Evolutionary conservation across 2,113 vertebrate genomes (phyloP).

Genomic region (Ciconia maguari): DNA sequence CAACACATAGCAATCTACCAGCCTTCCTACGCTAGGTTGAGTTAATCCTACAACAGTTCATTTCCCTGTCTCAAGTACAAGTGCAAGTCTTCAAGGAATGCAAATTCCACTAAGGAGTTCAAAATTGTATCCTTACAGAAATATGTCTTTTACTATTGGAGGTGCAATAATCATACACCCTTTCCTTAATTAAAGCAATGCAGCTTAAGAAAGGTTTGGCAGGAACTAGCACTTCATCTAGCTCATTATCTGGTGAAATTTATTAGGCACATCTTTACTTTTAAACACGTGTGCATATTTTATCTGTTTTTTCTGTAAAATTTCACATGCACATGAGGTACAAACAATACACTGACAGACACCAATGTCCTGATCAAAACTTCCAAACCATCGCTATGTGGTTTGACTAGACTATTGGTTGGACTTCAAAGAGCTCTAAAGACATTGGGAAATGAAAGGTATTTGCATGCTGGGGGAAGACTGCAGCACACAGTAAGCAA

Average conservation of each 20-base stretch:
- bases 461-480: not conserved
- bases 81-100: not conserved
- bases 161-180: not conserved
- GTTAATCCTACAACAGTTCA: not conserved
- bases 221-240: not conserved
- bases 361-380: not conserved
- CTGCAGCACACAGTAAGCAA: not conserved
- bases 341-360: accelerated
- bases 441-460: not conserved
- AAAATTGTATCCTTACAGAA: not conserved
- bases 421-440: not conserved
- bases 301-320: not conserved
- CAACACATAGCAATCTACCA: not conserved
- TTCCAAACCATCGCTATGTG: accelerated
- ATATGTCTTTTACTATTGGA: not conserved
- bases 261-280: not conserved
- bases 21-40: not conserved
- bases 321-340: not conserved
- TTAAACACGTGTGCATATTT: not conserved
- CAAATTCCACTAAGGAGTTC: not conserved
- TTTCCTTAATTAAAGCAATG: not conserved
- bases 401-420: not conserved
- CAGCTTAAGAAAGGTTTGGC: not conserved
- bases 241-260: not conserved
- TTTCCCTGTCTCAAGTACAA: not conserved